Evolutionary conservation across 2,797 vertebrate genomes (phyloP).

Genomic region (Calcarius lapponicus): DNA sequence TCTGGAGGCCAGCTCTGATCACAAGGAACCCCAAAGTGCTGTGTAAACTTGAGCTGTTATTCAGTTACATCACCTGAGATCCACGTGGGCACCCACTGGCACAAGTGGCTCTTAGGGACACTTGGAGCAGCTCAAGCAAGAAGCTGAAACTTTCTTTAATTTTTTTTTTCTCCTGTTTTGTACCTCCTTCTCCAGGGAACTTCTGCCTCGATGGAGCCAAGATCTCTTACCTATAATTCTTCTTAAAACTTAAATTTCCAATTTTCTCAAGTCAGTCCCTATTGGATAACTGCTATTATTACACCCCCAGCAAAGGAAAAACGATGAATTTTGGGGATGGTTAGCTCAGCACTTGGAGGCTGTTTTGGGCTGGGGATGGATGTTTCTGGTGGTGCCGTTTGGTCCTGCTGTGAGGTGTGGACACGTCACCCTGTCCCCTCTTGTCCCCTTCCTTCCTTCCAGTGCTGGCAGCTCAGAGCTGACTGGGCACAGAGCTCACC

Average conservation of each 20-base stretch:
- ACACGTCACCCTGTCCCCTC: background rate
- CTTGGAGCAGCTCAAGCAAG: background rate
- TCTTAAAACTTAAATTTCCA: background rate
- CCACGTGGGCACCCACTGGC: background rate
- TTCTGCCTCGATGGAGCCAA: background rate
- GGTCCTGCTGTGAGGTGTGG: background rate
- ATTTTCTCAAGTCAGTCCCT: background rate
- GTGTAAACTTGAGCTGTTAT: background rate
- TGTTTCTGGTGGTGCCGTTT: background rate
- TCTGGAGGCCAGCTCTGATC: background rate
- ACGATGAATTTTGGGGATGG: background rate
- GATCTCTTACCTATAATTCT: background rate
- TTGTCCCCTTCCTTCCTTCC: background rate
- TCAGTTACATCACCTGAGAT: background rate
- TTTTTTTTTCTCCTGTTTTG: background rate
- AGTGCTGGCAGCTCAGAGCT: background rate
- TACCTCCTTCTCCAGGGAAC: background rate
- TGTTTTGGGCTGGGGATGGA: background rate
- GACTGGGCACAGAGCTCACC: background rate
- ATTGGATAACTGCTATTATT: background rate
- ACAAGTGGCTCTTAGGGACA: background rate
- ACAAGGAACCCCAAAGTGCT: background rate
- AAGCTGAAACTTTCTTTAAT: background rate
- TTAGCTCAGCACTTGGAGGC: background rate
- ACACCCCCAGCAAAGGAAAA: background rate